Evolutionary conservation across 2,888 invertebrate genomes (phyloP), one percentile per base, ranked within the genome.

Genomic region (Pteria penguin): DNA sequence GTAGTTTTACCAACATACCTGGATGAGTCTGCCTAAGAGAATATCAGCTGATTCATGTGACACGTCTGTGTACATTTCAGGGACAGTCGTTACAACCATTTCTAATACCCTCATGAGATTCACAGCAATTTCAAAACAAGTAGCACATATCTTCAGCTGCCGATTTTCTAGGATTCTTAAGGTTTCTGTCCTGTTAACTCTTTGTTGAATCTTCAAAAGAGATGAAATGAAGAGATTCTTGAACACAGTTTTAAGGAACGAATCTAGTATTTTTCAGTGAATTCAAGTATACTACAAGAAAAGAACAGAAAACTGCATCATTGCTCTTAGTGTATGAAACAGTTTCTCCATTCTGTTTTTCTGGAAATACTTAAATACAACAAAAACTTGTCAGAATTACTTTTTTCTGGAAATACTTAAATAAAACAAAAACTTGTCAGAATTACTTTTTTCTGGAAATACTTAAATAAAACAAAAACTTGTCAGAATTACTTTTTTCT

Each of bases 121-220:
- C 68, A 96, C 95, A 26, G 96, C 95, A 70, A 96, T 93, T 89
- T 96, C 96, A 90, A 96, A 96, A 89, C 96, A 96, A 11, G 96
- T 96, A 0, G 96, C 95, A 87, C 96, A 96, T 11, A 96, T 94
- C 91, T 96, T 96, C 68, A 96, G 93, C 88, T 96, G 96, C 8
- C 96, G 94, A 0, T 95, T 94, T 83, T 96, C 96, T 2, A 93
- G 93, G n/a, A 82, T 75, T n/a, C 94, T 93, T 69, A 93, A 73
- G 11, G 45, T 45, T 82, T 94, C 94, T 1, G 94, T 94, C 45
- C 93, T 88, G 71, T 94, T 93, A 0, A 94, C 94, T 27, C 94
- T 93, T 85, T 94, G 95, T 88, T 95, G 95, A 84, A 95, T 95
- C 94, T 94, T 83, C 32, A 82, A 78, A 0, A 0, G 45, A 1